Conservation (phyloP, 2,113 vertebrate species). For the Oncorhynchus clarkii region DNA sequence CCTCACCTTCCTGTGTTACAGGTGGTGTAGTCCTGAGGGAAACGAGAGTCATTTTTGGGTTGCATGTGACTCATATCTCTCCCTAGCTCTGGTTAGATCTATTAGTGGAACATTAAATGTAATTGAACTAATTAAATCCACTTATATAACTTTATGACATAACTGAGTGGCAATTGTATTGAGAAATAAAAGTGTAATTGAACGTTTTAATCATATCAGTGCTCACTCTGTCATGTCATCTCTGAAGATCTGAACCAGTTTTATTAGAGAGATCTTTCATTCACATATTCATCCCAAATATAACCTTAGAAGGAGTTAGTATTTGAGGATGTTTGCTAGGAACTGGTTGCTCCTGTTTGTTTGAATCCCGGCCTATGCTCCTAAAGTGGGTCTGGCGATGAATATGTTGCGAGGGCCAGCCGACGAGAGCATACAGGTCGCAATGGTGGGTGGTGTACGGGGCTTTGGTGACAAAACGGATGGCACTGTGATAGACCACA, state of each 20-base stretch:
- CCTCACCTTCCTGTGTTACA: neutral
- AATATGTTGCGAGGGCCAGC: too few relatives aligned
- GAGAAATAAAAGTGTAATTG: neutral
- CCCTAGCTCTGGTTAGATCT: neutral
- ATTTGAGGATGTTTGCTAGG: too few relatives aligned
- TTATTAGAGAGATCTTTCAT: neutral
- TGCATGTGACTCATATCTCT: neutral
- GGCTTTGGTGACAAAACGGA: too few relatives aligned
- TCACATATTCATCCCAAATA: neutral
- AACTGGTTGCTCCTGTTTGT: too few relatives aligned
- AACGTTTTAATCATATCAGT: neutral
- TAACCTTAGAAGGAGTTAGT: too few relatives aligned
- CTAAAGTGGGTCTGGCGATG: too few relatives aligned
- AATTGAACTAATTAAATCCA: neutral
- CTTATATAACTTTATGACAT: neutral
- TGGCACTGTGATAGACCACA: too few relatives aligned
- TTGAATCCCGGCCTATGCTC: too few relatives aligned
- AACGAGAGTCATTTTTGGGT: neutral
- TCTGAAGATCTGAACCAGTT: neutral
- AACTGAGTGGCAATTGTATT: conserved; percentile 1
- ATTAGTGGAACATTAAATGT: neutral
- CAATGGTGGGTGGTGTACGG: too few relatives aligned
- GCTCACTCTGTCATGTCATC: neutral
- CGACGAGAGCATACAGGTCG: too few relatives aligned
- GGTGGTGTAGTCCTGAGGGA: neutral